Conservation (phyloP, 2,113 vertebrate genomes). For the Nyctibius bracteatus region DNA sequence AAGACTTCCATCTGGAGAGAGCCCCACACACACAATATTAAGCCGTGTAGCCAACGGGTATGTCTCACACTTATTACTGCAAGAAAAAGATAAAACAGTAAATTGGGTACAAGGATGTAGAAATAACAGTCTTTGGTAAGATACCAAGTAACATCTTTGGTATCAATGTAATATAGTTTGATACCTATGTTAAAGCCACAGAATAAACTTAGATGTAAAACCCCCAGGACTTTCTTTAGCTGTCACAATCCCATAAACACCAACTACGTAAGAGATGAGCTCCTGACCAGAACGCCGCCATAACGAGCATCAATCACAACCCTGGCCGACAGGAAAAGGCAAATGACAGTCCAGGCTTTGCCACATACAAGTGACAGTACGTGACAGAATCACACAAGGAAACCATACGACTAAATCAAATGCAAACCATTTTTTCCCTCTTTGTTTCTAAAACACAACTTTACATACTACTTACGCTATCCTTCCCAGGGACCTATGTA, state of each 20-base stretch:
- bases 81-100: background rate
- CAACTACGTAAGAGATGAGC: fast-evolving
- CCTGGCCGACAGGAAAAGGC: fast-evolving
- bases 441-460: background rate
- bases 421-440: fast-evolving
- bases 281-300: fast-evolving
- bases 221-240: fast-evolving
- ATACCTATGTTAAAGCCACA: background rate
- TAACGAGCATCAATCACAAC: fast-evolving
- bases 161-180: fast-evolving
- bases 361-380: fast-evolving
- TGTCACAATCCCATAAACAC: background rate
- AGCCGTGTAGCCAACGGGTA: slow-evolving; percentile 83
- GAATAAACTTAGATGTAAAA: background rate
- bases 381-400: background rate
- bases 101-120: fast-evolving
- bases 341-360: background rate
- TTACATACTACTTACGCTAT: fast-evolving
- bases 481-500: fast-evolving
- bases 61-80: slow-evolving; percentile 91
- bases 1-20: slow-evolving; percentile 87
- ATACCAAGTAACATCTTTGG: too few relatives aligned
- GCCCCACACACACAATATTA: slow-evolving; percentile 87
- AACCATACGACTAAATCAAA: fast-evolving
- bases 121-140: background rate